A percentile compares a stretch with the other conserved stretches of the same genome.
These are phyloP conservation scores for Heliothis peltigera DNA, from an alignment of 2,888 invertebrate genomes.

Conservation along the genomic window DNA sequence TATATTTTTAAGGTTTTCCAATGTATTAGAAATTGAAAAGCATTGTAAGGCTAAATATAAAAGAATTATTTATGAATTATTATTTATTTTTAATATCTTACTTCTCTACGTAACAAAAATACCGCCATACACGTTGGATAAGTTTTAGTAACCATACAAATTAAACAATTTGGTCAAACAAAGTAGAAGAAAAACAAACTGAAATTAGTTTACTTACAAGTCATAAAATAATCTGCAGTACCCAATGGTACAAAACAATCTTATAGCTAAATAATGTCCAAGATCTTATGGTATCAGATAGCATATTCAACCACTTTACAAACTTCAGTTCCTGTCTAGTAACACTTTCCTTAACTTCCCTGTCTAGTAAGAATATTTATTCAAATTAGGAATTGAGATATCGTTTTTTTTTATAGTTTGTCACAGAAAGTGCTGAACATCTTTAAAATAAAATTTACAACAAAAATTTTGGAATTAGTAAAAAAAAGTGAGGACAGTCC, in stretches of 20 bases:
- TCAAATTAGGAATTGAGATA: no score
- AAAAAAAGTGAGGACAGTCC: no score
- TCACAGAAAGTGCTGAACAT: no score
- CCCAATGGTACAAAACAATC: slow-evolving; percentile 29
- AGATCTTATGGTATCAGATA: slow-evolving; percentile 20
- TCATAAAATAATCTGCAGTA: slow-evolving; percentile 26
- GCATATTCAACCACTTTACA: neutral
- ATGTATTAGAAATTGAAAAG: slow-evolving; percentile 36
- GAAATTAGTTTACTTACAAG: slow-evolving; percentile 35
- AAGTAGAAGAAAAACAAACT: slow-evolving; percentile 35
- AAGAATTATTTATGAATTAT: slow-evolving; percentile 55
- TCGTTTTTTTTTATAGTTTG: no score
- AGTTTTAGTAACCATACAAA: slow-evolving; percentile 46
- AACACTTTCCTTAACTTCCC: no score
- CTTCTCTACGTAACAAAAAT: slow-evolving; percentile 60
- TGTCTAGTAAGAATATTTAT: no score
- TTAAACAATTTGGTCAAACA: slow-evolving; percentile 47
- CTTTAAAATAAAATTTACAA: no score
- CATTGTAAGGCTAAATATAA: slow-evolving; percentile 52
- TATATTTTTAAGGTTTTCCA: slow-evolving; percentile 35
- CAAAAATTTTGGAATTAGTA: no score
- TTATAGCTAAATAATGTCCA: slow-evolving; percentile 38
- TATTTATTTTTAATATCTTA: slow-evolving; percentile 59
- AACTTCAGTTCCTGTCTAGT: no score
- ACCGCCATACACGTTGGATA: slow-evolving; percentile 39